Evolutionary conservation across 2,797 vertebrate species (phyloP).

Genomic region (Argya squamiceps): DNA sequence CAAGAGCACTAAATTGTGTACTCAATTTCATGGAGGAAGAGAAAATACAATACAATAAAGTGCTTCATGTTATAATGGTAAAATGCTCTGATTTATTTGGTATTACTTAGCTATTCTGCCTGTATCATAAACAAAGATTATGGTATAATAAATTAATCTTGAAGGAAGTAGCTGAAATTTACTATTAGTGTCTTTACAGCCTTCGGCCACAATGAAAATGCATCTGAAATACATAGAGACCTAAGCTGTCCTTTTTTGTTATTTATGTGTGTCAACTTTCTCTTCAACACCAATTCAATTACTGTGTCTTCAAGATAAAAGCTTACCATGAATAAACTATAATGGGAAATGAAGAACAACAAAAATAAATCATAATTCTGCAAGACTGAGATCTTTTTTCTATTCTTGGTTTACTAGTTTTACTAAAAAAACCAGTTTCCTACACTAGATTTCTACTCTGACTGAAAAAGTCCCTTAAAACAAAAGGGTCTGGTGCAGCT

Average conservation of each 20-base stretch:
- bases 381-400: not conserved
- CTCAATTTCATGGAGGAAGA: not conserved
- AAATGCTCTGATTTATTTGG: constrained; percentile 53
- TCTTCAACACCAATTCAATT: constrained; percentile 55
- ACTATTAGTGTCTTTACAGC: constrained; percentile 34
- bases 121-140: constrained; percentile 61
- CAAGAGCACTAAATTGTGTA: not conserved
- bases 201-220: constrained; percentile 34
- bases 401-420: not conserved
- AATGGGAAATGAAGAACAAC: constrained; percentile 8
- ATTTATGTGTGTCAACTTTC: constrained; percentile 48
- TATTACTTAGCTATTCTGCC: constrained; percentile 45
- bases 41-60: not conserved
- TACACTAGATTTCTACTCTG: not conserved
- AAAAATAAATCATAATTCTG: not conserved
- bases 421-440: not conserved
- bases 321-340: constrained; percentile 28
- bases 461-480: not conserved
- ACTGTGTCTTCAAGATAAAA: constrained; percentile 53
- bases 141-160: constrained; percentile 48
- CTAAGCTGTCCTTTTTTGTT: not conserved
- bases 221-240: constrained; percentile 12
- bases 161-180: constrained; percentile 49
- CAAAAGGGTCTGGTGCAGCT: not conserved
- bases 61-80: not conserved